Conservation (phyloP, 1,140 invertebrate species). For the Micrasema longulum region DNA sequence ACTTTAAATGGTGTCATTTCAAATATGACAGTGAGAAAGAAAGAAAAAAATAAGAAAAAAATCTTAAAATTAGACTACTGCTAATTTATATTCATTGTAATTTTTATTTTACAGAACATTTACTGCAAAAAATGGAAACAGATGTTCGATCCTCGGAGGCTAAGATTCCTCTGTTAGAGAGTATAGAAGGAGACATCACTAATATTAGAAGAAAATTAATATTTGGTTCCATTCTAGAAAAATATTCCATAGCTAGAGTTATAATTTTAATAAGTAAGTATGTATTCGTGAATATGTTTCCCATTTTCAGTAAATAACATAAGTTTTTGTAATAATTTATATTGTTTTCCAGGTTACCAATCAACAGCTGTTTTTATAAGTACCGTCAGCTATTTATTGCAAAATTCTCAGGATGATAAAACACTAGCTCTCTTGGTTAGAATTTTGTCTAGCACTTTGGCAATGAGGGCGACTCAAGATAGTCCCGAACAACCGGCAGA, state of each 20-base stretch:
- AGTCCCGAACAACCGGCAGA: slow-evolving; percentile 59
- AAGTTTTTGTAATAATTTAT: too few relatives aligned
- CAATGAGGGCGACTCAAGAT: slow-evolving; percentile 62
- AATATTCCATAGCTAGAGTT: slow-evolving; percentile 67
- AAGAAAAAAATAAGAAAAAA: too few relatives aligned
- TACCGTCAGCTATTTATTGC: slow-evolving; percentile 67
- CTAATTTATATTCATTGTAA: too few relatives aligned
- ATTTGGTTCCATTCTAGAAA: slow-evolving; percentile 58
- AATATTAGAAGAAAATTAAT: slow-evolving; percentile 58
- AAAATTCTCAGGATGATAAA: slow-evolving; percentile 66
- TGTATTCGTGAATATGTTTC: not conserved
- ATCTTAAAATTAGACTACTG: too few relatives aligned
- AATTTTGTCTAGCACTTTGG: slow-evolving; percentile 65
- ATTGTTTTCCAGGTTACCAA: slow-evolving; percentile 60
- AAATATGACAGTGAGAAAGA: too few relatives aligned
- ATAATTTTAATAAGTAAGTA: slow-evolving; percentile 69
- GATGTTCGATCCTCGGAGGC: slow-evolving; percentile 64
- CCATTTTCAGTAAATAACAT: too few relatives aligned
- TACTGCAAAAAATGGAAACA: slow-evolving; percentile 71
- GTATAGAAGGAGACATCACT: slow-evolving; percentile 61
- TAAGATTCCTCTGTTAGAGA: slow-evolving; percentile 60
- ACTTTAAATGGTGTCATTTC: too few relatives aligned
- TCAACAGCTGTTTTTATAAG: slow-evolving; percentile 69
- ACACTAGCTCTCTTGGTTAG: slow-evolving; percentile 69
- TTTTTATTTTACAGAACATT: slow-evolving; percentile 63